phyloP scores from a whole-genome alignment of 2,113 vertebrate genomes.

The Corvus moneduloides region DNA sequence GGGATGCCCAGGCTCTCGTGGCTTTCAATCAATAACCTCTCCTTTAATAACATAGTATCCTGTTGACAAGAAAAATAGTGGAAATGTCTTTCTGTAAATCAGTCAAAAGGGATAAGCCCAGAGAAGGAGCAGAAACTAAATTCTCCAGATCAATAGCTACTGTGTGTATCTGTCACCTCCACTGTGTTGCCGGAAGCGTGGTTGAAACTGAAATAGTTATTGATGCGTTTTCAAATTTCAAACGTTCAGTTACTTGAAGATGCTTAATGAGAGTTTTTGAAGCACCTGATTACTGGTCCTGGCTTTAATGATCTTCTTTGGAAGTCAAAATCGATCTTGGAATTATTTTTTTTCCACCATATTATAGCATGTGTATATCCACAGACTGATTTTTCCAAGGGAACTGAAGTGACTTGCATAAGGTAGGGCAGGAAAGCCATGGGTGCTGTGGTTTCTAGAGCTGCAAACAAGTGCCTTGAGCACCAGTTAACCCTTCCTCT shows the following conservation, averaged over 20 bases:
- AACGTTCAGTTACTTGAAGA: not conserved
- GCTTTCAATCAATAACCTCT: not conserved
- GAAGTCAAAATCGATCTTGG: not conserved
- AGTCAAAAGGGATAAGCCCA: not conserved
- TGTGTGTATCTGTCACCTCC: not conserved
- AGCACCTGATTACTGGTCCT: not conserved
- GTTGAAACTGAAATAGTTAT: not conserved
- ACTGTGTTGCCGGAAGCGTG: not conserved
- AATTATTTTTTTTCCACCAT: not conserved
- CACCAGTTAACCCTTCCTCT: not conserved
- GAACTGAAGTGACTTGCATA: not conserved
- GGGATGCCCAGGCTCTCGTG: not conserved
- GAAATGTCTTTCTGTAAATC: constrained; percentile 5
- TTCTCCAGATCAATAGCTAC: not conserved
- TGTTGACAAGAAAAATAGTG: not conserved
- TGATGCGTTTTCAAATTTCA: not conserved
- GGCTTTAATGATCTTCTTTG: not conserved
- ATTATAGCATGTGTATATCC: rapidly evolving
- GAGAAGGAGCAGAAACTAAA: not conserved
- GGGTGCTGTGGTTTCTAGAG: not conserved
- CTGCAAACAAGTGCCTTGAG: not conserved
- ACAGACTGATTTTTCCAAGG: not conserved
- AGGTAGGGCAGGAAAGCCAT: not conserved
- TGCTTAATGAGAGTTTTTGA: not conserved
- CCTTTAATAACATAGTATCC: not conserved